Evolutionary conservation across 1,140 invertebrate genomes (phyloP), one percentile per base, ranked within the genome.

Genomic region (Temnothorax nylanderi): DNA sequence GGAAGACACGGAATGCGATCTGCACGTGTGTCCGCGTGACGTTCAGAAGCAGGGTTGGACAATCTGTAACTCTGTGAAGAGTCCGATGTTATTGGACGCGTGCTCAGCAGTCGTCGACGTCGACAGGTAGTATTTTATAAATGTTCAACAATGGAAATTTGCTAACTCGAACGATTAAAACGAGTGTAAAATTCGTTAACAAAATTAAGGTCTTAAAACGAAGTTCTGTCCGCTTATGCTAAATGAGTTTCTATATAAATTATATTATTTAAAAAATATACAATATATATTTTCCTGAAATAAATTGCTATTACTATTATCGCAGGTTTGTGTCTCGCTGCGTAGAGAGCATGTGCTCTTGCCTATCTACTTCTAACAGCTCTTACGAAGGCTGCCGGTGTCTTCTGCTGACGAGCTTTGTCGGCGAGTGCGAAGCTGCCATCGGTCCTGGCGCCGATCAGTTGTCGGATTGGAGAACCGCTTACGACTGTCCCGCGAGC

Each of bases 331-430:
- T 97, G 3, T 96, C 96, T 62, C 96, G 96, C 37, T 98, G 98
- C 91, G 93, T 98, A 8, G 97, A 98, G 91, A 96, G 96, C 18
- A 96, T 97, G 7, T 98, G 98, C 93, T 95, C 96, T 54, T 98
- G 98, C 92, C 88, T 97, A 41, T 93, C 95, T 80, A 92, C 91
- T 44, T 69, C 77, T 1, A 96, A 93, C 89, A 93, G 65, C 74
- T 96, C 94, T 0, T 95, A 95, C 54, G 93, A 96, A 18, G 94
- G 97, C 37, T 98, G 98, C 92, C 96, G 96, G 74, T 98, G 98
- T 92, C 94, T 96, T 58, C 94, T 97, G 1, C 92, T 98, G 21
- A 96, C 97, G 80, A 95, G 95, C 86, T 97, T 97, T 87, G 97
- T 97, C 0, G 96, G 97, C 0, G 96, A 97, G 71, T 98, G 98